Evolutionary conservation across 2,888 invertebrate genomes (phyloP), one percentile per base, ranked within the genome.

Genomic region (Xanthia icteritia): DNA sequence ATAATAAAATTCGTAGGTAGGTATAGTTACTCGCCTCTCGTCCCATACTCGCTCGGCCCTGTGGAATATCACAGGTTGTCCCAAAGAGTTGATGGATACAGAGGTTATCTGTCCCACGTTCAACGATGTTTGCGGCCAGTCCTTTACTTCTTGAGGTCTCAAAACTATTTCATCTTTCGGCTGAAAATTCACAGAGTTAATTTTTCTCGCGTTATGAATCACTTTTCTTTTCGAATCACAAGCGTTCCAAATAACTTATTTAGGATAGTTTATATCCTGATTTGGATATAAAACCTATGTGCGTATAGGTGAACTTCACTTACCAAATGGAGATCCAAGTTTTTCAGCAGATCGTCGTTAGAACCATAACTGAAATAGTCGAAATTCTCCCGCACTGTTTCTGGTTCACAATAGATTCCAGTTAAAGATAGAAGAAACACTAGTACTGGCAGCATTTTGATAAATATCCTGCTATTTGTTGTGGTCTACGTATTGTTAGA

Each of bases 61-160:
- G 93, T 99, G 99, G 93, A 99, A 99, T 82, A 99, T 97, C 71
- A 98, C 98, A 5, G 99, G 98, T 89, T 98, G 98, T 36, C 98
- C 98, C 71, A 97, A 96, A 8, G 97, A 97, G 94, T 98, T 98
- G 58, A 99, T 98, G 17, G 98, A 97, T n/a, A 99, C 97, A 15
- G 98, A 98, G 51, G 98, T 97, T 79, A 99, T 98, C 96, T 99
- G 98, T 8, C 99, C 99, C 54, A 99, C 97, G 87, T 97, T 97
- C 64, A 97, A 89, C 0, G 97, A 96, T 83, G 97, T 96, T 83
- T 97, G 96, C 0, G 97, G 97, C 97, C 97, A 97, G 86, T 97
- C 97, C 90, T 97, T 97, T 5, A 98, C 97, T 86, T 97, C 97
- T 90, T 97, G 97, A 3, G 98, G 98, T 89, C 97, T 97, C 65